phyloP scores from a whole-genome alignment of 2,113 vertebrate genomes.

The Menura novaehollandiae region DNA sequence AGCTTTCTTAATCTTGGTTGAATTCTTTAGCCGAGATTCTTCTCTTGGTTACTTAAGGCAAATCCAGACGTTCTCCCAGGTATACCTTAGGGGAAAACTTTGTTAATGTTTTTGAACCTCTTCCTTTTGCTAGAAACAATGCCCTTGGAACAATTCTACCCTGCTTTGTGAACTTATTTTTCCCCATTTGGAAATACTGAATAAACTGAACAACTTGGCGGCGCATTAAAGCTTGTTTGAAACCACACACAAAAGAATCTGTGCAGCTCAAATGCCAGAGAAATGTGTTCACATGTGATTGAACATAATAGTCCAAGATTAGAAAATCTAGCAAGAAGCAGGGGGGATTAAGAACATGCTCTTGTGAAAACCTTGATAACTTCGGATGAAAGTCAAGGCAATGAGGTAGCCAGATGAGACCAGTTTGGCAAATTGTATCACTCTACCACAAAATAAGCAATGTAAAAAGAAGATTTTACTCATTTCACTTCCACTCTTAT shows the following conservation, averaged over 20 bases:
- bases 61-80: not conserved
- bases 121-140: not conserved
- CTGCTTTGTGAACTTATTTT: not conserved
- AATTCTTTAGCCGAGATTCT: not conserved
- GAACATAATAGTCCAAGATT: slow-evolving; percentile 3
- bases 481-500: slow-evolving; percentile 1
- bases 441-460: not conserved
- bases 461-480: not conserved
- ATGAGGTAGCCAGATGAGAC: not conserved
- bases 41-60: not conserved
- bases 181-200: not conserved
- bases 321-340: slow-evolving; percentile 1
- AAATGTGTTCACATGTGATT: not conserved
- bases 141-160: not conserved
- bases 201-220: not conserved
- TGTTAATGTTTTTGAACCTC: not conserved
- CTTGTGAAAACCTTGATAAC: not conserved
- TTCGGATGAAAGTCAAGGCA: not conserved
- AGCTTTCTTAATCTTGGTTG: not conserved
- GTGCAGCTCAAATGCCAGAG: not conserved
- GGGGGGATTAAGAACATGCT: not conserved
- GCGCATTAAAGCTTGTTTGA: slow-evolving; percentile 20
- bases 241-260: slow-evolving; percentile 22
- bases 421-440: not conserved
- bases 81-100: not conserved